phyloP scores from a whole-genome alignment of 2,888 invertebrate genomes.

The Troilus luridus region DNA sequence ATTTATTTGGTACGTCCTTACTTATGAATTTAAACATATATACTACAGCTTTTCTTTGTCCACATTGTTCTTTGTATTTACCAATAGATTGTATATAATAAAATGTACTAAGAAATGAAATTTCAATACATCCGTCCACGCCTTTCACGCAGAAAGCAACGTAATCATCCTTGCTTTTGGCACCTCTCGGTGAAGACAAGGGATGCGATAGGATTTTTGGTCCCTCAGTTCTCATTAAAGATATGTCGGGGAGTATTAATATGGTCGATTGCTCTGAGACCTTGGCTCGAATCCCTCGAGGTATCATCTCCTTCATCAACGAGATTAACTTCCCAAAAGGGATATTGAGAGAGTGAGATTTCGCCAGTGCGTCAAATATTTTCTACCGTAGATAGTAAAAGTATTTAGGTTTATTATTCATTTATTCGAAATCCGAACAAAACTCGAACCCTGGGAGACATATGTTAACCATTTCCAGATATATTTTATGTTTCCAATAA shows the following conservation, averaged over 20 bases:
- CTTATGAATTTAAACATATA: no score
- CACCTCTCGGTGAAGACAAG: background rate
- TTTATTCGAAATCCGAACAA: no score
- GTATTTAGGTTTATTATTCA: background rate
- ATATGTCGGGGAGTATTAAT: slow-evolving; percentile 21
- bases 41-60: no score
- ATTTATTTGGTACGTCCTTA: no score
- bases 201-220: background rate
- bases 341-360: background rate
- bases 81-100: background rate
- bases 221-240: slow-evolving; percentile 2
- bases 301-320: slow-evolving; percentile 25
- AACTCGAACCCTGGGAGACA: no score
- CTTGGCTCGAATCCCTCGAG: slow-evolving; percentile 15
- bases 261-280: slow-evolving; percentile 36
- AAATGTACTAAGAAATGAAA: background rate
- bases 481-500: no score
- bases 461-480: no score
- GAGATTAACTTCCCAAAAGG: slow-evolving; percentile 9
- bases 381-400: background rate
- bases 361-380: background rate
- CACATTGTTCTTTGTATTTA: background rate
- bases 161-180: background rate
- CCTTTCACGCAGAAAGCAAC: background rate
- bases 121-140: background rate